Evolutionary conservation across 1,140 invertebrate species (phyloP), one percentile per base, ranked within the genome.

Genomic region (Eciton burchellii): DNA sequence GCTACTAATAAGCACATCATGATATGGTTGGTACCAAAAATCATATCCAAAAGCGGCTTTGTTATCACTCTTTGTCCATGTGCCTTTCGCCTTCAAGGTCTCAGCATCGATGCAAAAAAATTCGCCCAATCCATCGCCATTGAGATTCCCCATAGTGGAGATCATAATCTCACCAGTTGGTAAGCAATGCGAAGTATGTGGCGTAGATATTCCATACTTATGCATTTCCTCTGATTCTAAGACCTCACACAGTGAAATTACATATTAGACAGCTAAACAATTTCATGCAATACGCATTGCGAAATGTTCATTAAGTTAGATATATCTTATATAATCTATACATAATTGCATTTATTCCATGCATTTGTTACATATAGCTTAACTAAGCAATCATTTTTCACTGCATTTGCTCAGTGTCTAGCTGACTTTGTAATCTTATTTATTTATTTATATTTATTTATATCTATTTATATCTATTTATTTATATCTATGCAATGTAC

Each of bases 11-110:
- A 99, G 97, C 0, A 98, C 95, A 92, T 99, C 97, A 88, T 97
- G 97, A 86, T 98, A 96, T 0, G 99, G 99, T 91, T 99, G 99
- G 92, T 99, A 99, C 99, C 99, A 99, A 93, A 98, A 98, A 89
- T 97, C 97, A 87, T 98, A 98, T 14, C 97, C 97, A 83, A 96
- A 97, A 63, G 95, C 92, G 0, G 97, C 96, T 35, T 90, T 92
- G 73, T 95, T 93, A 0, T 94, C 91, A 0, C 96, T 95, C 54
- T 94, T 95, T 0, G 95, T 95, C 96, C 96, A 97, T 0, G 96
- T 95, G 8, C 96, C 96, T 94, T 96, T 97, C 16, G 97, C 91
- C 87, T 97, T 94, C 81, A 98, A 97, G 49, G 96, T 96, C 82
- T 97, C 94, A 12, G 96, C 96, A 92, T 99, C 98, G 73, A 99